phyloP scores from a whole-genome alignment of 2,113 vertebrate genomes.

The Electrona antarctica region DNA sequence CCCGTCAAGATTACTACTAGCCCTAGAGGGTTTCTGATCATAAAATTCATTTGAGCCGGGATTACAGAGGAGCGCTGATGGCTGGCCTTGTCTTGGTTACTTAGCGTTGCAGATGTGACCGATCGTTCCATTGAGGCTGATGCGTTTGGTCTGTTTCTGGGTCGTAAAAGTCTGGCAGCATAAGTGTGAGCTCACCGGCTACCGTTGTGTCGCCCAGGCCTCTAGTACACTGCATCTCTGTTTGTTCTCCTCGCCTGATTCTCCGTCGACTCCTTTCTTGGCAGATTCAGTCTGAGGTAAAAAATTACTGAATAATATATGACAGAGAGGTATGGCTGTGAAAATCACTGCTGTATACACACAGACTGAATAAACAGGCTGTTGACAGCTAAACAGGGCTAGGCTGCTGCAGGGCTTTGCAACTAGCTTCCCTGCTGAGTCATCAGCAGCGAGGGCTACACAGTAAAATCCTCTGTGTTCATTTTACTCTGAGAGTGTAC shows the following conservation, averaged over 20 bases:
- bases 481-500: too few relatives aligned
- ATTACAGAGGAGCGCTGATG: neutral
- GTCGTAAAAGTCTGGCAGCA: conserved; percentile 16
- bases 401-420: conserved; percentile 1
- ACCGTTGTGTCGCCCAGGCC: conserved; percentile 6
- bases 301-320: conserved; percentile 26
- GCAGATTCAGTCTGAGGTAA: conserved; percentile 24
- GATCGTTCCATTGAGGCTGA: conserved; percentile 9
- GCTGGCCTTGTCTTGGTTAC: neutral
- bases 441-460: neutral
- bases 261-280: neutral
- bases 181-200: neutral
- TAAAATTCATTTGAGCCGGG: neutral
- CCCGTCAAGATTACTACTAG: neutral
- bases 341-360: conserved; percentile 2
- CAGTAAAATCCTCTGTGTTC: too few relatives aligned
- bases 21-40: conserved; percentile 7
- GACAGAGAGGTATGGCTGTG: neutral
- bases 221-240: conserved; percentile 6
- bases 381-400: conserved; percentile 2
- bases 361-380: conserved; percentile 1
- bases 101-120: conserved; percentile 2
- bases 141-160: conserved; percentile 10
- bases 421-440: neutral
- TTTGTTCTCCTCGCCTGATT: neutral